Evolutionary conservation across 2,888 invertebrate genomes (phyloP).

Genomic region (Diadromus collaris): DNA sequence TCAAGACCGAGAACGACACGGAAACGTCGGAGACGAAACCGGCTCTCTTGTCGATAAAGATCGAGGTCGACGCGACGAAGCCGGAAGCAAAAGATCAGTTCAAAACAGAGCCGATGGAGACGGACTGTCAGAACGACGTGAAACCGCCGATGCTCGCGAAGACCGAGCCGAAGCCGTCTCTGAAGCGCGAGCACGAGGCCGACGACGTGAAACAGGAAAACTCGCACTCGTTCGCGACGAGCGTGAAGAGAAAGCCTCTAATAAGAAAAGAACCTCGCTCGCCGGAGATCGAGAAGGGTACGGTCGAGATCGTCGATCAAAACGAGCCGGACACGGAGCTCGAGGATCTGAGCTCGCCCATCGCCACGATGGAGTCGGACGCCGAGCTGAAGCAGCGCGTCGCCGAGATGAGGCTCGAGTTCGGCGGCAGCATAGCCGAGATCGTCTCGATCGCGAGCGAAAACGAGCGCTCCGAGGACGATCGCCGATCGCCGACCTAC

Average conservation of each 20-base stretch:
- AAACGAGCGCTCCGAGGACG: conserved; percentile 69
- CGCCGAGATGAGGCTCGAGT: conserved; percentile 80
- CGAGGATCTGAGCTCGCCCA: conserved; percentile 79
- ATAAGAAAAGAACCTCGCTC: conserved; percentile 45
- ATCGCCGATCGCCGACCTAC: conserved; percentile 52
- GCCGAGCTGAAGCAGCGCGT: conserved; percentile 79
- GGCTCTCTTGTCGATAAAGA: conserved; percentile 69
- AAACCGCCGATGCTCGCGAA: conserved; percentile 41
- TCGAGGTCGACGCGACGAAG: conserved; percentile 38
- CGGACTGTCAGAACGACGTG: conserved; percentile 15
- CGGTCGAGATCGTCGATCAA: conserved; percentile 79
- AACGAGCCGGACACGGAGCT: conserved; percentile 76
- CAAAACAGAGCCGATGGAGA: conserved; percentile 48
- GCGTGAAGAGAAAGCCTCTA: conserved; percentile 56
- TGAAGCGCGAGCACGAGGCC: conserved; percentile 54
- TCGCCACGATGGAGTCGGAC: conserved; percentile 79
- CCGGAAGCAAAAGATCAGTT: conserved; percentile 64
- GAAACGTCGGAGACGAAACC: conserved; percentile 50
- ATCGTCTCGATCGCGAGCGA: conserved; percentile 66
- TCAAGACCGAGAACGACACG: conserved; percentile 55
- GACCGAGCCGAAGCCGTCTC: conserved; percentile 35
- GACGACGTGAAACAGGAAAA: conserved; percentile 49
- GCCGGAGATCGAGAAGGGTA: conserved; percentile 70
- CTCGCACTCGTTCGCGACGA: conserved; percentile 51
- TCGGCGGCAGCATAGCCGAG: conserved; percentile 72